phyloP scores from a whole-genome alignment of 2,888 invertebrate genomes.

The Cetonia aurata region DNA sequence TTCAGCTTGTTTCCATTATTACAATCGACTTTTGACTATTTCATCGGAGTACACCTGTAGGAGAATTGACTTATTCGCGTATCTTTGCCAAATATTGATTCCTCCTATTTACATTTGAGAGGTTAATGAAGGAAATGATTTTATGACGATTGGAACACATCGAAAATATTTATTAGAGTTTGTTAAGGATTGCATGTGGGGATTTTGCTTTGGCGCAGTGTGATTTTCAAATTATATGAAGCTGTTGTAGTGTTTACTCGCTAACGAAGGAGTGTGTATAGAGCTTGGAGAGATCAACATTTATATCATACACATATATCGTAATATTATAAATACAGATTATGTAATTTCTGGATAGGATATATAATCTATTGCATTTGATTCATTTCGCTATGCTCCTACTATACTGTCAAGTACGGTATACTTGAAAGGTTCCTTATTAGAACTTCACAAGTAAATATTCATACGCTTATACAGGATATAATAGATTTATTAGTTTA shows the following conservation, averaged over 20 bases:
- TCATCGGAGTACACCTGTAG: too few species aligned
- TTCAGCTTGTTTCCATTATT: not conserved
- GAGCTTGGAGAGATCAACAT: slow-evolving; percentile 19
- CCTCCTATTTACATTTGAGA: not conserved
- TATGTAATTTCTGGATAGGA: too few species aligned
- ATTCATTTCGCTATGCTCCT: too few species aligned
- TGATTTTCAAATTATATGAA: slow-evolving; percentile 27
- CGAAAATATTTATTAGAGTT: not conserved
- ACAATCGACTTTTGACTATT: too few species aligned
- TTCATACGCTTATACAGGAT: not conserved
- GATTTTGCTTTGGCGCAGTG: slow-evolving; percentile 24
- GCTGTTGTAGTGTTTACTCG: slow-evolving; percentile 27
- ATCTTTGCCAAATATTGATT: not conserved
- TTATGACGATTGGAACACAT: not conserved
- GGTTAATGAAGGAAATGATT: too few species aligned
- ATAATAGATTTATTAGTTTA: not conserved
- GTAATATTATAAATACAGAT: not conserved
- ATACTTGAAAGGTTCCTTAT: too few species aligned
- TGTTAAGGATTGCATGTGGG: too few species aligned
- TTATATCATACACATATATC: slow-evolving; percentile 21
- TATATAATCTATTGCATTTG: too few species aligned
- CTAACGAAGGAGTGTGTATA: slow-evolving; percentile 15
- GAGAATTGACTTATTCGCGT: not conserved
- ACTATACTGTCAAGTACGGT: too few species aligned
- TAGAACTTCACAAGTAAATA: too few species aligned